Base-by-base conservation (phyloP, 2,888 invertebrate genomes). In the Caenorhabditis sp. region DNA sequence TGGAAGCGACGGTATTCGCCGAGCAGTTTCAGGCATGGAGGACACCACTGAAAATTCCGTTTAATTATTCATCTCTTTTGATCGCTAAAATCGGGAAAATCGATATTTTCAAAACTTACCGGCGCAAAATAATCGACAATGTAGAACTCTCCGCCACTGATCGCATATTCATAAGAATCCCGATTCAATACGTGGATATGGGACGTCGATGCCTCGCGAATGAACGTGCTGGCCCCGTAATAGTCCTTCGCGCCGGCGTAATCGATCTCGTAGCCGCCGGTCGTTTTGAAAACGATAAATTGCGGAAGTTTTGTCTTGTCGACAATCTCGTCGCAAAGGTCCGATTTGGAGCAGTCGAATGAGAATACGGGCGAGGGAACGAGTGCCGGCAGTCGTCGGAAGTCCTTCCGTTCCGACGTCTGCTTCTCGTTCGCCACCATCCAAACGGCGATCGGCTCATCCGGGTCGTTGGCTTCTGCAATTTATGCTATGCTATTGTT, bases 91-190 rank as follows among this genome's bases (percentile, higher is more conserved):
- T n/a, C n/a, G n/a, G n/a, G n/a, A n/a, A 32, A 32, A 52, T 13
- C 9, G 15, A 45, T 26, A 24, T 11, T 24, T 6, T 8, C 41
- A n/a, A 22, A 24, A 88, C 90, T 88, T 82, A 91, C 91, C 24
- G 93, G 93, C 0, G 93, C 93, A 89, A 93, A 93, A 91, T 93
- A 94, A 88, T 94, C 93, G 26, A 94, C 91, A 83, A 93, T 92
- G 93, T 93, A 93, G 27, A 89, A 87, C 35, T 90, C 85, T 27
- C 83, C 82, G 74, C 88, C 89, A 50, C 89, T 85, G 5, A 81
- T 59, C 0, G 84, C 84, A 22, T 79, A 79, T 17, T 79, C 52
- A 56, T 85, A 87, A 61, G 90, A 89, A 13, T 84, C 85, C 0
- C 90, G 90, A 13, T 89, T 89, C 8, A 92, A 86, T 7, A 90